Base-by-base conservation (phyloP, 2,113 vertebrate genomes). In the Trogon melanurus region DNA sequence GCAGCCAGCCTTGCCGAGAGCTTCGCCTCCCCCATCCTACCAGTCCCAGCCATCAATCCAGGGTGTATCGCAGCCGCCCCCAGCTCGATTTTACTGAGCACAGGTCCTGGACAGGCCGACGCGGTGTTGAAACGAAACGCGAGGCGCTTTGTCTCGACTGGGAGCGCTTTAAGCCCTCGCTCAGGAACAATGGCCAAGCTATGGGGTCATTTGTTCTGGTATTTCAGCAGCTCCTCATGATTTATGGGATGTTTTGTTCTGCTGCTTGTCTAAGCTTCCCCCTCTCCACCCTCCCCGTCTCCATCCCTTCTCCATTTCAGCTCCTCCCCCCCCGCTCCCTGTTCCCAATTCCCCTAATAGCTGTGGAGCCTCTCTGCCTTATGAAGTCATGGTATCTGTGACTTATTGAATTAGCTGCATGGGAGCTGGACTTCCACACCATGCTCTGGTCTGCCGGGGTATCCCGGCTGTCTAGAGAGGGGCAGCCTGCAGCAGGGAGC, bases 231-330 rank as follows among this genome's bases (percentile, higher is more conserved):
- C 96, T 97, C 84, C 93, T 92, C 90, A 58, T 97, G 96, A 97
- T 97, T 97, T 97, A 97, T 97, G 97, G 90, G 92, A 95, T 96
- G 95, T 97, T 97, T 97, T 97, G 97, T 97, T 97, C 97, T 97
- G 96, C 93, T 96, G 94, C 96, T 97, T 95, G 96, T 97, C 88
- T 96, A 95, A 95, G 86, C 83, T 87, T 93, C 85, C 94, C 93
- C 94, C 96, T 90, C 70, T 91, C 91, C 90, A 75, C 96, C 93
- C 95, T 94, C 93, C 92, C 89, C 17, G 54, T 95, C 95, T 97
- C 96, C 87, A 91, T 92, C 87, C 88, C 93, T 92, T 95, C 96
- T 96, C 91, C 94, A 91, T 97, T 96, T 93, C 92, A 92, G 64
- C 89, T 95, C 91, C 89, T 94, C 95, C 91, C 81, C 95, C 89